Percentiles rank a stretch among this genome's conserved stretches.
Evolutionary conservation across 2,797 vertebrate genomes (phyloP).

Genomic region (Pterois miles): DNA sequence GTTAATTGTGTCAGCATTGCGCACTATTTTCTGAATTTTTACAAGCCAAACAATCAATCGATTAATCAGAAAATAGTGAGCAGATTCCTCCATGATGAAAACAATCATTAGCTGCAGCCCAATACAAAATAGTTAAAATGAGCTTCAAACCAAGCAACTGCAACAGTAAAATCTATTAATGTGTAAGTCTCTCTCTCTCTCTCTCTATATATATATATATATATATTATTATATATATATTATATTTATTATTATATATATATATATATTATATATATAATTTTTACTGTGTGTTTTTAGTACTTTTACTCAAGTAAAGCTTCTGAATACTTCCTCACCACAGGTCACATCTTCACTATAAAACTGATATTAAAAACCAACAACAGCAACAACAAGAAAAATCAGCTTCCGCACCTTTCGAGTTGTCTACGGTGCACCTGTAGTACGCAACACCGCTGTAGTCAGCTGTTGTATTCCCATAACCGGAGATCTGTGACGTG

Average conservation of each 20-base stretch:
- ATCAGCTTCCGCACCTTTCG: background rate
- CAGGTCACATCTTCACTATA: background rate
- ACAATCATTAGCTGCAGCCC: background rate
- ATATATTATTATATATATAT: too few species aligned
- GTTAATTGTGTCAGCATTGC: rapidly evolving
- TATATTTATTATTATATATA: too few species aligned
- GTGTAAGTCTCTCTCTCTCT: too few species aligned
- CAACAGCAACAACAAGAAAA: background rate
- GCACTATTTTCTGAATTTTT: too few species aligned
- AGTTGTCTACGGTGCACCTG: constrained; percentile 41
- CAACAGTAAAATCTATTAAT: too few species aligned
- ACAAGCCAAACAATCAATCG: too few species aligned
- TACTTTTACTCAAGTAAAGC: background rate
- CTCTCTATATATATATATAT: too few species aligned
- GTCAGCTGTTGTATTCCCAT: constrained; percentile 13
- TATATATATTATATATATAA: too few species aligned
- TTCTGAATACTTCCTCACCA: background rate
- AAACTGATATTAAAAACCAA: background rate
- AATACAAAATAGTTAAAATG: too few species aligned
- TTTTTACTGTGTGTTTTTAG: background rate
- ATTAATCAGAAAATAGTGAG: background rate
- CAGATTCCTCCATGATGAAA: background rate
- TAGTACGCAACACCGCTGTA: constrained; percentile 38
- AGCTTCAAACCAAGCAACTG: background rate
- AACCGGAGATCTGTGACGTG: constrained; percentile 8